phyloP scores from a whole-genome alignment of 2,113 vertebrate species.

The Brachypteracias leptosomus region DNA sequence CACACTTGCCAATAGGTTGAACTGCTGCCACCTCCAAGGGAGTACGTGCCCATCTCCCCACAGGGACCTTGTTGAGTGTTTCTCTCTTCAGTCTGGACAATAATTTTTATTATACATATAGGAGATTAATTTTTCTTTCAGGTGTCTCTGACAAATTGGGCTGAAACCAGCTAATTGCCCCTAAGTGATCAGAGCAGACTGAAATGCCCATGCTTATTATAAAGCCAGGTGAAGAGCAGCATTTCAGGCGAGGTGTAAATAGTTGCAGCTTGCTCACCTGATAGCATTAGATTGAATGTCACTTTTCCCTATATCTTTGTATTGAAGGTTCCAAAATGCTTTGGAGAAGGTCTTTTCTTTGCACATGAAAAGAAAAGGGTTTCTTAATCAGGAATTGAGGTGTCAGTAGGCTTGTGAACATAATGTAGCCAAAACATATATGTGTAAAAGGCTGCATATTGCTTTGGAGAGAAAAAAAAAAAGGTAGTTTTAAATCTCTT shows the following conservation, averaged over 20 bases:
- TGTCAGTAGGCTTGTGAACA: background rate
- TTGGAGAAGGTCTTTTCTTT: background rate
- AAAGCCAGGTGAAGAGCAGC: background rate
- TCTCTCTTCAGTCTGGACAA: background rate
- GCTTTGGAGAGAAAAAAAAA: background rate
- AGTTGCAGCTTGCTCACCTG: background rate
- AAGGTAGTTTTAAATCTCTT: background rate
- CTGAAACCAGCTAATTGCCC: background rate
- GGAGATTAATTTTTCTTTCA: background rate
- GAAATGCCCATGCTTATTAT: background rate
- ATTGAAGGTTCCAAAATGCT: background rate
- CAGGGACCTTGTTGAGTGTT: background rate
- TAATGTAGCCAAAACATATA: fast-evolving
- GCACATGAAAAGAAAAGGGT: background rate
- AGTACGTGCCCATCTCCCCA: background rate
- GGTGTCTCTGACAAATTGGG: background rate
- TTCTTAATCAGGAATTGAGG: background rate
- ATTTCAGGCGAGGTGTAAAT: background rate
- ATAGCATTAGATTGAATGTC: background rate
- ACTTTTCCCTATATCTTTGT: background rate
- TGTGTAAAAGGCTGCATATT: background rate
- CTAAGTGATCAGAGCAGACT: background rate
- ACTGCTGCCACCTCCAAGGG: background rate
- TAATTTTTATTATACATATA: background rate
- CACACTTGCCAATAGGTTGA: background rate